A percentile compares a stretch with the other conserved stretches of the same genome.
Conservation (phyloP, 2,888 invertebrate species). For the Epistrophe eligans region DNA sequence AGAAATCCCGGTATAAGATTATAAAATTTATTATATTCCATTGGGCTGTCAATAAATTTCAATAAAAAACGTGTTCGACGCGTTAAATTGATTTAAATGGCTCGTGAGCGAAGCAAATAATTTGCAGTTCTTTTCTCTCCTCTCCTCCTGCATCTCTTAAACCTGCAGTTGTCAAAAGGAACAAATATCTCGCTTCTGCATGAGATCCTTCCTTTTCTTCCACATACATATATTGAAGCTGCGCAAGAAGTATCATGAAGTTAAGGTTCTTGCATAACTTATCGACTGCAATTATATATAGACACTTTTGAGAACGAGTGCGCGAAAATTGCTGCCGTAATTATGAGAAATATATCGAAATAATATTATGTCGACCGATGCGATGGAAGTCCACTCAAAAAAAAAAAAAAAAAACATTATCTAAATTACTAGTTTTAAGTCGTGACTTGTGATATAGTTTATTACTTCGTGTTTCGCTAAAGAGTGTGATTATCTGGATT, state of each 20-base stretch:
- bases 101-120: constrained; percentile 84
- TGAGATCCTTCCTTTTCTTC: constrained; percentile 21
- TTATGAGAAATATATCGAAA: constrained; percentile 50
- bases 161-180: constrained; percentile 82
- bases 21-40: constrained; percentile 65
- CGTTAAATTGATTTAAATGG: constrained; percentile 84
- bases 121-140: constrained; percentile 78
- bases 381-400: background rate
- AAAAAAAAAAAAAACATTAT: background rate
- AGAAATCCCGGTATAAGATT: constrained; percentile 38
- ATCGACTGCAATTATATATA: constrained; percentile 66
- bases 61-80: constrained; percentile 80
- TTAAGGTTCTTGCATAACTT: constrained; percentile 58
- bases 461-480: constrained; percentile 33
- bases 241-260: background rate
- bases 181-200: constrained; percentile 79
- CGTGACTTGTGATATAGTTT: constrained; percentile 52
- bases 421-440: constrained; percentile 18
- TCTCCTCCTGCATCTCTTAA: background rate
- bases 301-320: constrained; percentile 50
- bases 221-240: background rate
- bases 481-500: constrained; percentile 54
- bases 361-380: background rate
- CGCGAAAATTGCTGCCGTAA: constrained; percentile 53
- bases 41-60: constrained; percentile 73